Evolutionary conservation across 1,140 invertebrate species (phyloP).

Genomic region (Cotesia chilonis): DNA sequence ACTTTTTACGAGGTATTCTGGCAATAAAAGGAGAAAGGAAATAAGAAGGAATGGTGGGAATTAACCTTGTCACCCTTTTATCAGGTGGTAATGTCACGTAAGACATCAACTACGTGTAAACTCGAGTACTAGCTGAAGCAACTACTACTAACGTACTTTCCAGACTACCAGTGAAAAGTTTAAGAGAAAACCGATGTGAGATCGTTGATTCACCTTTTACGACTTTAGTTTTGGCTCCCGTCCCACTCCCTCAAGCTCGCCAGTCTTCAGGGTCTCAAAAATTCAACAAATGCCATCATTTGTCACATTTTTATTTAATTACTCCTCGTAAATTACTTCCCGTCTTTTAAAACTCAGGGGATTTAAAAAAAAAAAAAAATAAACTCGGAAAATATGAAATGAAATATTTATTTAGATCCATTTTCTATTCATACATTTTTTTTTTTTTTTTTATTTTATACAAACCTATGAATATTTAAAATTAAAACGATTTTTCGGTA

Average conservation of each 20-base stretch:
- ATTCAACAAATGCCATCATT: conserved; percentile 14
- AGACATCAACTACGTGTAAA: conserved; percentile 37
- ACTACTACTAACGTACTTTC: conserved; percentile 20
- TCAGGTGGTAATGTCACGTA: conserved; percentile 33
- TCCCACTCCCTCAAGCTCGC: background rate
- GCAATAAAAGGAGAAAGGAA: conserved; percentile 5
- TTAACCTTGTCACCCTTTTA: conserved; percentile 40
- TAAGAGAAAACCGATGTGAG: conserved; percentile 10
- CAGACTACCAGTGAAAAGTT: conserved; percentile 13
- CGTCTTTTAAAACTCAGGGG: too few relatives aligned
- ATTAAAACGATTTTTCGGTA: too few relatives aligned
- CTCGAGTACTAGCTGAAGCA: background rate
- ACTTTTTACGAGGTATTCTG: conserved; percentile 7
- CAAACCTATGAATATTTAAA: too few relatives aligned
- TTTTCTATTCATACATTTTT: too few relatives aligned
- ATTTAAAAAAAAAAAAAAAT: too few relatives aligned
- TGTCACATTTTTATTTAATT: background rate
- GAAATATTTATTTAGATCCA: too few relatives aligned
- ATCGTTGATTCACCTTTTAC: conserved; percentile 37
- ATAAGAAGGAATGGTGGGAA: background rate
- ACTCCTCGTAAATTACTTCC: too few relatives aligned
- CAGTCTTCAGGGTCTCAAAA: background rate
- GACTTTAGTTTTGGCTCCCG: conserved; percentile 33
- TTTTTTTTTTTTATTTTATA: too few relatives aligned
- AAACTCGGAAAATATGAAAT: too few relatives aligned